Conservation (phyloP, 2,113 vertebrate species). For the Sceloporus undulatus region DNA sequence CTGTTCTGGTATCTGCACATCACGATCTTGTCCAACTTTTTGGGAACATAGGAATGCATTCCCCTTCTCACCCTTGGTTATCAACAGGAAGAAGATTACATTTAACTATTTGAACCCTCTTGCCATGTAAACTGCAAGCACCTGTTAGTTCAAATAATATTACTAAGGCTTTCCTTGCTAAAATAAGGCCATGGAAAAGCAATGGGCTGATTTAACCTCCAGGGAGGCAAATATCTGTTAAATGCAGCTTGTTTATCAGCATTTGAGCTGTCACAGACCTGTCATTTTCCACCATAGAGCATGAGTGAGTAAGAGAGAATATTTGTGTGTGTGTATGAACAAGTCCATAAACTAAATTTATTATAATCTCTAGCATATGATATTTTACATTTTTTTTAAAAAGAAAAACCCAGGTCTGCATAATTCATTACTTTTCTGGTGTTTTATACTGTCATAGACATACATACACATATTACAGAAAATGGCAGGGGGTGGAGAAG, state of each 20-base stretch:
- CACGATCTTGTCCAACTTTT: not conserved
- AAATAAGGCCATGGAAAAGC: constrained; percentile 27
- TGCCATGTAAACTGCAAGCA: constrained; percentile 18
- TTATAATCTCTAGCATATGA: not conserved
- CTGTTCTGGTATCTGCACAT: constrained; percentile 19
- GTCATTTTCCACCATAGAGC: constrained; percentile 10
- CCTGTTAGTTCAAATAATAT: constrained; percentile 29
- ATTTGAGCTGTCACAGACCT: not conserved
- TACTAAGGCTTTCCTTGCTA: constrained; percentile 22
- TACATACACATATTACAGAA: not conserved
- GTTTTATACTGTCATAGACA: not conserved
- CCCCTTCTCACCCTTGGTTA: not conserved
- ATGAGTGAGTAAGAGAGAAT: not conserved
- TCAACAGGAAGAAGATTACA: constrained; percentile 36
- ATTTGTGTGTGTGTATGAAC: not conserved
- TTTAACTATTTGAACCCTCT: constrained; percentile 27
- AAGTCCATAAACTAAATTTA: constrained; percentile 16
- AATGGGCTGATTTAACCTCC: not conserved
- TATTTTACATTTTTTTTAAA: not conserved
- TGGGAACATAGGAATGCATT: constrained; percentile 15
- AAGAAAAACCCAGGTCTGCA: not conserved
- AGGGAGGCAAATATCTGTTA: constrained; percentile 15
- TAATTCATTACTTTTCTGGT: not conserved
- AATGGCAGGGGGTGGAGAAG: not conserved
- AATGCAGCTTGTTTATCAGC: constrained; percentile 23